Evolutionary conservation across 1,140 invertebrate species (phyloP), one percentile per base, ranked within the genome.

Genomic region (Augochlora pura): DNA sequence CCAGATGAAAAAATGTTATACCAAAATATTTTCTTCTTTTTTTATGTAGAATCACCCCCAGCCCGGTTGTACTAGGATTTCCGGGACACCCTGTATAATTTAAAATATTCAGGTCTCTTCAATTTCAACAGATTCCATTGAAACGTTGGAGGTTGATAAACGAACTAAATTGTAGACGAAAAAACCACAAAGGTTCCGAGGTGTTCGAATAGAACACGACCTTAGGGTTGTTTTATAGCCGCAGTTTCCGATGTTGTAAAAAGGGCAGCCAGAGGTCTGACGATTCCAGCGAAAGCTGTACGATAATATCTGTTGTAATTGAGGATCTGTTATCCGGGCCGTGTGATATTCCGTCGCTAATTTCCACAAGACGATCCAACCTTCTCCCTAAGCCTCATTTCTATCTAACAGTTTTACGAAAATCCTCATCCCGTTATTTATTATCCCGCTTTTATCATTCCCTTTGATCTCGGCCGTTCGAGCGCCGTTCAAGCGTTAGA

Each of bases 221-320:
- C 12, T 42, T 57, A n/a, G 54, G 1, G 49, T 68, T 62, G 69
- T 2, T 32, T n/a, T 16, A 62, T 23, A 21, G 54, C 25, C 8
- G 14, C 18, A 82, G 4, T 12, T 46, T 62, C 6, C 23, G 23
- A 25, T 46, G 42, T 38, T 27, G 38, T 39, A 64, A 42, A 21
- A 39, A 69, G 27, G 18, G 8, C 38, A 42, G 27, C 23, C 1
- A 38, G 42, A 16, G 0, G 18, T 10, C 32, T 1, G 62, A 77
- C 72, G 39, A 68, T 49, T 66, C 32, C 23, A 73, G 1, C 1
- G 14, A 14, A 18, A 42, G 1, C 9, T 6, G 60, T 21, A 42
- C n/a, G 62, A 71, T 70, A 8, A 60, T 70, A 75, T 76, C 66
- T 68, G 16, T 60, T 42, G 42, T 78, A 78, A 78, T 78, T 25